Evolutionary conservation across 2,797 vertebrate species (phyloP).

Genomic region (Notamacropus eugenii): DNA sequence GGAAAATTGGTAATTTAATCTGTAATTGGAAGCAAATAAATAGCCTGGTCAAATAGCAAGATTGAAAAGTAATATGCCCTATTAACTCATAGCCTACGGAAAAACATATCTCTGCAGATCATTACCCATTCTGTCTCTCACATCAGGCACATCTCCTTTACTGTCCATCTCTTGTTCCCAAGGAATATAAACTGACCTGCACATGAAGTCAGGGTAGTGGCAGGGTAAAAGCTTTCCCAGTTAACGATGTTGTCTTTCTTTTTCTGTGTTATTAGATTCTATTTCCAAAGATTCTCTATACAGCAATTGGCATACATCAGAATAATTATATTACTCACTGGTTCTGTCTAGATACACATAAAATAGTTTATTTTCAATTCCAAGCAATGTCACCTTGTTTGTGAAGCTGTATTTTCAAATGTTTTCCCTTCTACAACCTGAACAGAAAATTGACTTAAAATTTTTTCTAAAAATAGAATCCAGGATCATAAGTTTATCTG

Average conservation of each 20-base stretch:
- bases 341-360: constrained; percentile 31
- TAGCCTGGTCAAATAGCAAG: background rate
- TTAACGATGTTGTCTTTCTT: constrained; percentile 30
- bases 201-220: background rate
- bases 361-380: constrained; percentile 47
- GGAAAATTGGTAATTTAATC: constrained; percentile 8
- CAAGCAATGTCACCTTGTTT: constrained; percentile 16
- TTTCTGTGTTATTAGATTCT: constrained; percentile 44
- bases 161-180: background rate
- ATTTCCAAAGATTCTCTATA: constrained; percentile 43
- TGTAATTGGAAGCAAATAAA: constrained; percentile 45
- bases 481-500: constrained; percentile 20
- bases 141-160: background rate
- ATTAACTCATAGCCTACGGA: background rate
- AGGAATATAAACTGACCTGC: background rate
- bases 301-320: constrained; percentile 30
- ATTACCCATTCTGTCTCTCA: background rate
- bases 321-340: constrained; percentile 47
- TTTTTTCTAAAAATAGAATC: constrained; percentile 53
- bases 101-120: background rate
- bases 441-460: constrained; percentile 14
- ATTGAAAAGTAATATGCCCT: background rate
- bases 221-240: background rate
- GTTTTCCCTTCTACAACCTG: constrained; percentile 13
- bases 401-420: background rate